Conservation (phyloP, 2,113 vertebrate species). For the Gasterosteus aculeatus region DNA sequence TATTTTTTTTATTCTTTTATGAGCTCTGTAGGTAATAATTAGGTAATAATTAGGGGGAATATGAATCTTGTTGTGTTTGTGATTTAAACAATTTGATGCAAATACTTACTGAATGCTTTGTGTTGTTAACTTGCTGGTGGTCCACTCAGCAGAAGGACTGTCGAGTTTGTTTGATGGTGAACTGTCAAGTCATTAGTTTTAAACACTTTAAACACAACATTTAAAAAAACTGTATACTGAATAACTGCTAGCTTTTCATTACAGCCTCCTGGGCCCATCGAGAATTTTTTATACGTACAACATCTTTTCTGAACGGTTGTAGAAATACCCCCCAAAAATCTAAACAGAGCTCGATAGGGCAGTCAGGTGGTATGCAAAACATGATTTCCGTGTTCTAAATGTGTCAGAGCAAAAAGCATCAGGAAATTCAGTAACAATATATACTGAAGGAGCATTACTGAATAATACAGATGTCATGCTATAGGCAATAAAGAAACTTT, state of each 20-base stretch:
- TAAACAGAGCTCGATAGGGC: not conserved
- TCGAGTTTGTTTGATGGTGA: not conserved
- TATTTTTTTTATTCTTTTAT: slow-evolving; percentile 9
- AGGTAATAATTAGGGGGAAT: too few species aligned
- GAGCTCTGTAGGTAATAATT: slow-evolving; percentile 13
- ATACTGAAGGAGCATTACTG: not conserved
- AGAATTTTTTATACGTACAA: not conserved
- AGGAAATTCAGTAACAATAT: not conserved
- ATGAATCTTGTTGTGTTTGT: slow-evolving; percentile 2
- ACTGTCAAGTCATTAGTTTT: not conserved
- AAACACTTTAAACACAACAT: not conserved
- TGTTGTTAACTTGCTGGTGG: not conserved
- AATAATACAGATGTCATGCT: not conserved
- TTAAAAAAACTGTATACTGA: too few species aligned
- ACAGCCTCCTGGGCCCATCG: not conserved
- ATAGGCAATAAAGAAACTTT: not conserved
- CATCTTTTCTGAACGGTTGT: not conserved
- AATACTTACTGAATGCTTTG: slow-evolving; percentile 5
- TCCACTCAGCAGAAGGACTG: not conserved
- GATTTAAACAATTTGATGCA: slow-evolving; percentile 1
- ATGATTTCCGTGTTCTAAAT: too few species aligned
- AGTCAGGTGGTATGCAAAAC: not conserved
- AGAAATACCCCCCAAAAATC: not conserved
- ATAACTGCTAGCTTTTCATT: not conserved
- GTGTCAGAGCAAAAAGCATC: not conserved